Evolutionary conservation across 1,140 invertebrate species (phyloP).

Genomic region (Neotoxoptera formosana): DNA sequence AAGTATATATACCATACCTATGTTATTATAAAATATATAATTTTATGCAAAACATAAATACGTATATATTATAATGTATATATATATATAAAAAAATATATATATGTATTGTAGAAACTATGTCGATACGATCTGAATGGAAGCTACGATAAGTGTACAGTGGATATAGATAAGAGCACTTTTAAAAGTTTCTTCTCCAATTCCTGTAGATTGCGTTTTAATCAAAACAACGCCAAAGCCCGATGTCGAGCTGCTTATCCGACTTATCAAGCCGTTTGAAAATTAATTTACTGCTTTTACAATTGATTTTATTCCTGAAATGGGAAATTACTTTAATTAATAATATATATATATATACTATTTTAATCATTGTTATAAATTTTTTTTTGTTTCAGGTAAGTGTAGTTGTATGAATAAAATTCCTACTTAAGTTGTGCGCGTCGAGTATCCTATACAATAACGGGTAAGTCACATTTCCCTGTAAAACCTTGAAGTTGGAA

Average conservation of each 20-base stretch:
- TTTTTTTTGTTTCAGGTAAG: conserved; percentile 43
- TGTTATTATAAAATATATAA: background rate
- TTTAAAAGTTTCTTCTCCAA: conserved; percentile 22
- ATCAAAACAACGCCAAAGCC: conserved; percentile 14
- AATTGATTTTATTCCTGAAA: background rate
- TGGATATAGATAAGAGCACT: background rate
- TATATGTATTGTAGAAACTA: background rate
- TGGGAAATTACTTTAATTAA: background rate
- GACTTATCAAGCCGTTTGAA: background rate
- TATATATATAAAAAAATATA: background rate
- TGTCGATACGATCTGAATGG: background rate
- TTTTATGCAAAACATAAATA: background rate
- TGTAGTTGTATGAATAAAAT: conserved; percentile 2
- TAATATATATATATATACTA: background rate
- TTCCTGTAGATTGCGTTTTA: conserved; percentile 23
- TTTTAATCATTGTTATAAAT: background rate
- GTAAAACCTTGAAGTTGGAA: background rate
- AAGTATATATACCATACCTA: background rate
- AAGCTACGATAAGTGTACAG: background rate
- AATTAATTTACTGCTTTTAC: conserved; percentile 26
- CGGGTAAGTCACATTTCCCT: background rate
- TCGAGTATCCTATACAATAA: background rate
- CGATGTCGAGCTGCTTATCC: background rate
- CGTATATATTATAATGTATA: background rate
- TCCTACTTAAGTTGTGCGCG: background rate